These are phyloP conservation scores for Muscina levida DNA, from an alignment of 2,888 invertebrate genomes.

Conservation along the genomic window DNA sequence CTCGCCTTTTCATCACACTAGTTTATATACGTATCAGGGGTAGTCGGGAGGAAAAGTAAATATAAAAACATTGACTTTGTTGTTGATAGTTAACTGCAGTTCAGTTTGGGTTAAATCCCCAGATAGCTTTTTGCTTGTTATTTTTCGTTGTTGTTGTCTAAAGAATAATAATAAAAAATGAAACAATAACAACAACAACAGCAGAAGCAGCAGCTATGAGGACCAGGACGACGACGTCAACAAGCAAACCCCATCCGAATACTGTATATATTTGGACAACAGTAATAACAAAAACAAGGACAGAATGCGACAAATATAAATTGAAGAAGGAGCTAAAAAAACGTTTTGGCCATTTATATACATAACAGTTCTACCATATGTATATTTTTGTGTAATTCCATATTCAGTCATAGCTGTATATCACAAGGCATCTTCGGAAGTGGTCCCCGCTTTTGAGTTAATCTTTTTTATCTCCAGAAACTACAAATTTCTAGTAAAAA, in stretches of 20 bases:
- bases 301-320: conserved; percentile 68
- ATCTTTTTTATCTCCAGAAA: too few species aligned
- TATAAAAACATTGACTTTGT: conserved; percentile 47
- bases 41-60: conserved; percentile 27
- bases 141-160: conserved; percentile 17
- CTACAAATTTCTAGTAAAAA: too few species aligned
- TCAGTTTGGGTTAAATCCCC: conserved; percentile 57
- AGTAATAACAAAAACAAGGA: conserved; percentile 72
- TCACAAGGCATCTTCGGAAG: too few species aligned
- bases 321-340: conserved; percentile 39
- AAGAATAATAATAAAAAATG: conserved; percentile 39
- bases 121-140: conserved; percentile 56
- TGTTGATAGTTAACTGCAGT: conserved; percentile 60
- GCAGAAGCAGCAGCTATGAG: conserved; percentile 24
- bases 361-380: too few species aligned
- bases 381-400: too few species aligned
- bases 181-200: conserved; percentile 38
- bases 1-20: too few species aligned
- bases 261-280: conserved; percentile 62
- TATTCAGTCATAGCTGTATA: too few species aligned
- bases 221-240: conserved; percentile 43
- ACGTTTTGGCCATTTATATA: conserved; percentile 22
- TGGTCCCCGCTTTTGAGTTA: too few species aligned
- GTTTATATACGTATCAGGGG: neutral
- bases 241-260: conserved; percentile 53